Evolutionary conservation across 2,113 vertebrate genomes (phyloP), one percentile per base, ranked within the genome.

Genomic region (Hipposideros armiger): DNA sequence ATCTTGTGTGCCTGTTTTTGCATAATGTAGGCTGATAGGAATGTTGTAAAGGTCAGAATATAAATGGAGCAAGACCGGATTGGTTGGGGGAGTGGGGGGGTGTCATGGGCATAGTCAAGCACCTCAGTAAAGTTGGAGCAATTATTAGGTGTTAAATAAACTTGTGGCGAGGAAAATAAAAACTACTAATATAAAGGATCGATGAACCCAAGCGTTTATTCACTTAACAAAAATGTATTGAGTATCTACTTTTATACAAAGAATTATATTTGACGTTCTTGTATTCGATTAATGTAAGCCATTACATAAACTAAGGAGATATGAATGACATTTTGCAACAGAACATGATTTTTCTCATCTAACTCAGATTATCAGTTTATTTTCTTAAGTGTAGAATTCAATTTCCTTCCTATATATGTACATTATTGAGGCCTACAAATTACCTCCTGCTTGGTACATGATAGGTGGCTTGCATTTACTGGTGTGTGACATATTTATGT

Each of bases 361-460:
- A 76, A 78, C 40, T 90, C 72, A 91, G 58, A 92, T 54, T 87
- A 74, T 84, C 86, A 47, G 64, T 85, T 64, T 96, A 92, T 95
- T 94, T 90, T 93, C 54, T 58, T 60, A 87, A 72, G 73, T 26
- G 19, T 87, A 87, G 54, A 84, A 84, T 67, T 92, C n/a, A 47
- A 7, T 70, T 94, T 80, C 70, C 22, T 90, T 90, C 70, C 52
- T 45, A 36, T 64, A 60, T 42, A 28, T 56, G 3, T 76, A 87
- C n/a, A 20, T 92, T 58, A 54, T 81, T 85, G 42, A 62, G 82
- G 47, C 32, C 89, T 93, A 69, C 52, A 93, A 64, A 28, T 70
- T 86, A 24, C 19, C 83, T 87, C 54, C n/a, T 78, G 30, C 69
- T 77, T 92, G 89, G 60, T 24, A 47, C 30, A 16, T 69, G 58